Evolutionary conservation across 2,888 invertebrate species (phyloP), one percentile per base, ranked within the genome.

Genomic region (Biston stratarius): DNA sequence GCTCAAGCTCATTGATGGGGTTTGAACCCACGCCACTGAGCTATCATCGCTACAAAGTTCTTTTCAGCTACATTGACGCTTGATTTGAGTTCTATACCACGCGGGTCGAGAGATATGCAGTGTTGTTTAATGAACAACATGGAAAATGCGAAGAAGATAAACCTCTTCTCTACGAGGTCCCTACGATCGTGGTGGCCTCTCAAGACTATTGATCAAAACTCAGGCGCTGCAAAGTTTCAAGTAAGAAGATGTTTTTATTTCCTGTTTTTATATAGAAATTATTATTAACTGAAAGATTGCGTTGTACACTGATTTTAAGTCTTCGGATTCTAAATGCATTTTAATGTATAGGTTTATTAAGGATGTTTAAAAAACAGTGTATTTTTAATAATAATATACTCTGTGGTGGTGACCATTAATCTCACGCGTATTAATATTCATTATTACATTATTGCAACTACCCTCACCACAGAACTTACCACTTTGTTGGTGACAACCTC

Each of bases 101-200:
- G 91, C 65, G 96, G 95, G 6, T 88, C 90, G 58, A 83, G 87
- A 44, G 96, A 96, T 76, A 86, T n/a, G 11, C 24, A 58, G 24
- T 48, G 59, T 8, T 42, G 12, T 2, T 24, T 2, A 15, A 8
- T 51, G 38, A 38, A 49, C 14, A 48, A 63, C 11, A 74, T 93
- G 34, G 87, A 94, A 11, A 87, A 85, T 3, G 78, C 88, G 0
- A 95, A 94, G 24, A 94, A 88, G 66, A 81, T 96, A 0, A 96
- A 96, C 88, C 85, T 97, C n/a, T 97, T 97, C 83, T 91, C 94
- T 65, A 80, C 91, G 0, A 93, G 91, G 74, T 85, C 93, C 12
- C 88, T 95, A 6, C 94, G 92, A 67, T 96, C 96, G 0, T 97
- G 97, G 97, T 97, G 97, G 96, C 96, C 96, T 0, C 92, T 96